phyloP scores from a whole-genome alignment of 35 echinoderm and acorn worm species.

The Lytechinus pictus region DNA sequence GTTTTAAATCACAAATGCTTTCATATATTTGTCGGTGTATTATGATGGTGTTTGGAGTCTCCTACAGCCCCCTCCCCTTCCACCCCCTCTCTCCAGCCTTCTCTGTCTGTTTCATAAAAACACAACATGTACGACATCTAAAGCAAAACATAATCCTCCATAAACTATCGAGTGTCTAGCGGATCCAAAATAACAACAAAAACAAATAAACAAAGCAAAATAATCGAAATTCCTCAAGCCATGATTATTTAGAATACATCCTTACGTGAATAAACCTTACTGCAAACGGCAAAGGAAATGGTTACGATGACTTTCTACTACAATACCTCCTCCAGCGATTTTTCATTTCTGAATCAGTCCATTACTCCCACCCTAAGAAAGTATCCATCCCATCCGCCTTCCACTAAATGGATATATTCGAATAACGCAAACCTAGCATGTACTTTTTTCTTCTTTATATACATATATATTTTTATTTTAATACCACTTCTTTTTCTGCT shows the following conservation, averaged over 20 bases:
- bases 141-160: too few relatives aligned
- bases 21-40: neutral
- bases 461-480: too few relatives aligned
- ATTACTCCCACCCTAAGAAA: neutral
- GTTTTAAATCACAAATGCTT: too few relatives aligned
- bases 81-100: too few relatives aligned
- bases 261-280: neutral
- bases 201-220: too few relatives aligned
- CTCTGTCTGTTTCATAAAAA: too few relatives aligned
- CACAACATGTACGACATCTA: too few relatives aligned
- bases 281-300: neutral
- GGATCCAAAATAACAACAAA: neutral
- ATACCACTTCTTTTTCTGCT: neutral
- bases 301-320: neutral
- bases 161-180: too few relatives aligned
- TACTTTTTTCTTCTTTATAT: neutral
- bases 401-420: neutral
- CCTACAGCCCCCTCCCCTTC: too few relatives aligned
- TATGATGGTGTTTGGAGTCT: neutral
- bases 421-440: neutral
- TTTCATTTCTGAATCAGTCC: neutral
- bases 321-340: neutral
- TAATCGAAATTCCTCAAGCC: too few relatives aligned
- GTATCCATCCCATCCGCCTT: neutral
- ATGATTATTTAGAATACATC: too few relatives aligned